Conservation (phyloP, 2,888 invertebrate species). For the Hedychridium roseum region DNA sequence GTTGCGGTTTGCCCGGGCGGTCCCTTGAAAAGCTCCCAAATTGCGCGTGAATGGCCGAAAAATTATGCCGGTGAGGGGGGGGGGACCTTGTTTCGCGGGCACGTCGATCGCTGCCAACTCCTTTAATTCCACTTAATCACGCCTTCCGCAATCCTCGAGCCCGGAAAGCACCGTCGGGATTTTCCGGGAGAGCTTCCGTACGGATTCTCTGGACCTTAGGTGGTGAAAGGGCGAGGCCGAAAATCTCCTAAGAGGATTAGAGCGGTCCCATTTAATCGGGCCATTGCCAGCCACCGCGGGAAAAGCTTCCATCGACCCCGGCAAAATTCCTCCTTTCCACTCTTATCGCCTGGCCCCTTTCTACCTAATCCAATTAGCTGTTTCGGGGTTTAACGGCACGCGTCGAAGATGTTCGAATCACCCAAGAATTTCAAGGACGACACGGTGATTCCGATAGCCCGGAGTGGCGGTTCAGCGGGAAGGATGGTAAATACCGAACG, state of each 20-base stretch:
- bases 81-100: constrained; percentile 22
- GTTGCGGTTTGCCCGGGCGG: constrained; percentile 48
- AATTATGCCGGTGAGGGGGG: constrained; percentile 38
- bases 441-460: too few species aligned
- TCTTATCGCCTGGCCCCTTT: too few species aligned
- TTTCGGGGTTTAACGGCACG: too few species aligned
- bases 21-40: constrained; percentile 50
- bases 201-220: constrained; percentile 23
- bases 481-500: too few species aligned
- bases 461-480: too few species aligned
- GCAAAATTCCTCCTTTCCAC: too few species aligned
- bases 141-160: constrained; percentile 1
- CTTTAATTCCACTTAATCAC: too few species aligned
- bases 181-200: background rate
- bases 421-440: too few species aligned
- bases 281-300: constrained; percentile 10
- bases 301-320: too few species aligned
- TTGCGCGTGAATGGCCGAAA: constrained; percentile 48
- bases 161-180: background rate
- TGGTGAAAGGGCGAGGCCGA: constrained; percentile 16
- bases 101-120: constrained; percentile 1
- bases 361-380: too few species aligned
- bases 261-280: constrained; percentile 33
- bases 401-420: too few species aligned
- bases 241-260: constrained; percentile 36